These are phyloP conservation scores for Chymomyza caudatula DNA, from an alignment of 2,888 invertebrate genomes.

Conservation along the genomic window DNA sequence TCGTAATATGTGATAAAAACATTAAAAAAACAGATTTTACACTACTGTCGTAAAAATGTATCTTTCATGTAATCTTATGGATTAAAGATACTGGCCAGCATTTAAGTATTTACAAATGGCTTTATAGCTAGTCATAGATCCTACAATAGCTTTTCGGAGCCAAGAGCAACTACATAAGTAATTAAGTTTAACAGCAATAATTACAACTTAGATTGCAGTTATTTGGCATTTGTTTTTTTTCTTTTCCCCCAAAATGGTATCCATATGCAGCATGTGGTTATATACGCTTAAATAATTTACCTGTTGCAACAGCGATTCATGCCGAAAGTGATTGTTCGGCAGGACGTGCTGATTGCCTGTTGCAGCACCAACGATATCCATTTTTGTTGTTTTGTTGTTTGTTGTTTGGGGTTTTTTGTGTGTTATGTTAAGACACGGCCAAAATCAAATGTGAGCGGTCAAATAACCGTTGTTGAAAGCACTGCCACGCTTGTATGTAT, in stretches of 20 bases:
- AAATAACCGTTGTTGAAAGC: neutral
- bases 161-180: neutral
- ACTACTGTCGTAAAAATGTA: no score
- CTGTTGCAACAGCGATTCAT: slow-evolving; percentile 75
- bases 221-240: neutral
- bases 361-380: slow-evolving; percentile 75
- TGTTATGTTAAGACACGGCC: slow-evolving; percentile 8
- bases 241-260: neutral
- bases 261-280: neutral
- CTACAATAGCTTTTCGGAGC: no score
- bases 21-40: no score
- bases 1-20: no score
- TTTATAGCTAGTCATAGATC: no score
- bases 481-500: neutral
- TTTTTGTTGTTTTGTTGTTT: slow-evolving; percentile 45
- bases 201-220: neutral
- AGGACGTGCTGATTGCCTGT: slow-evolving; percentile 75
- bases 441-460: neutral
- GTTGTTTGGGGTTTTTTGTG: slow-evolving; percentile 17
- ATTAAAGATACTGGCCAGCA: neutral
- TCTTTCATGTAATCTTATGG: neutral
- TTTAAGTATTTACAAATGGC: no score
- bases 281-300: slow-evolving; percentile 54
- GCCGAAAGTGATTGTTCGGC: slow-evolving; percentile 78
- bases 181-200: neutral